These are phyloP conservation scores for Tenthredo scrophulariae DNA, from an alignment of 2,888 invertebrate genomes.

Conservation along the genomic window DNA sequence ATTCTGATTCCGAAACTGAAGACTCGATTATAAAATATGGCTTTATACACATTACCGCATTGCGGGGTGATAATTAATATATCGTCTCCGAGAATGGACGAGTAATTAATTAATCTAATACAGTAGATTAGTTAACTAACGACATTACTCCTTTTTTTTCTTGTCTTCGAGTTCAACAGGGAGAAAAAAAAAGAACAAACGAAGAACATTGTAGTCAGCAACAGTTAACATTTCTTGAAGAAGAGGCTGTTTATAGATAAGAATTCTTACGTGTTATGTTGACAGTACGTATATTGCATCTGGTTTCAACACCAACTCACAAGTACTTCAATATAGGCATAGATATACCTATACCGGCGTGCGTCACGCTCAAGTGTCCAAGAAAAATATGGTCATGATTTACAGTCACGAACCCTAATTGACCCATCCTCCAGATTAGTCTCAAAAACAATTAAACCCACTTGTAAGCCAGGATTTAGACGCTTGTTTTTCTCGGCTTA, in stretches of 20 bases:
- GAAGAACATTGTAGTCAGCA: neutral
- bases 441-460: neutral
- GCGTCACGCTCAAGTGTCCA: conserved; percentile 17
- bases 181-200: neutral
- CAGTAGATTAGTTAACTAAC: conserved; percentile 9
- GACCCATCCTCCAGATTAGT: conserved; percentile 28
- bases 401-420: conserved; percentile 11
- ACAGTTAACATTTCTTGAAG: neutral
- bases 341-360: neutral
- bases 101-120: conserved; percentile 34
- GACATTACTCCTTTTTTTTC: neutral
- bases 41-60: neutral
- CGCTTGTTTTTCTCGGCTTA: neutral
- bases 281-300: neutral
- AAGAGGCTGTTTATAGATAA: conserved; percentile 17
- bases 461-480: neutral
- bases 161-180: neutral
- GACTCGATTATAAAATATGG: neutral
- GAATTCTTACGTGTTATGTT: conserved; percentile 10
- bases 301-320: neutral
- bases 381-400: conserved; percentile 22
- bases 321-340: neutral
- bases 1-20: neutral
- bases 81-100: neutral
- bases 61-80: neutral